Percentiles rank a stretch among this genome's conserved stretches.
Evolutionary conservation across 2,888 invertebrate genomes (phyloP).

Genomic region (Tipula confusa): DNA sequence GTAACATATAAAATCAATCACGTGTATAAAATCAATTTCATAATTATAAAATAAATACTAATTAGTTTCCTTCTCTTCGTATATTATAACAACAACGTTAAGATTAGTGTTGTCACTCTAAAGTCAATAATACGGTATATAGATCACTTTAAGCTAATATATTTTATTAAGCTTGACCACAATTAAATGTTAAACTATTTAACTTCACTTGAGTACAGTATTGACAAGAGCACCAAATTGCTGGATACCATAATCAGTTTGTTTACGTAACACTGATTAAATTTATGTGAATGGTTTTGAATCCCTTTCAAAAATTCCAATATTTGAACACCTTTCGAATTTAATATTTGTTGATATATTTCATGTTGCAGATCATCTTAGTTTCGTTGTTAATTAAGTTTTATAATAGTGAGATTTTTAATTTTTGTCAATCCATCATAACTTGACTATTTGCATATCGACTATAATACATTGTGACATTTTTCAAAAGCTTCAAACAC

Average conservation of each 20-base stretch:
- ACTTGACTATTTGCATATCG: not conserved
- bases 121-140: not conserved
- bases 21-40: not conserved
- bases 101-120: too few species aligned
- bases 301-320: not conserved
- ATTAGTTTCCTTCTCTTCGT: not conserved
- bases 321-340: not conserved
- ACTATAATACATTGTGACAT: too few species aligned
- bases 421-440: not conserved
- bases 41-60: not conserved
- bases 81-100: too few species aligned
- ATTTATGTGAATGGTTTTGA: not conserved
- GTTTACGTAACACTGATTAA: not conserved
- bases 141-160: not conserved
- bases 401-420: too few species aligned
- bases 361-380: not conserved
- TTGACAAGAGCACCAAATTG: not conserved
- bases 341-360: too few species aligned
- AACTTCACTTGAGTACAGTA: not conserved
- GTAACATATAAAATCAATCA: not conserved
- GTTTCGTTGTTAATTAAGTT: too few species aligned
- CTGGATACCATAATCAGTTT: not conserved
- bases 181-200: not conserved
- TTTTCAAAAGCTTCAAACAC: too few species aligned
- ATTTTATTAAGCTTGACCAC: not conserved